phyloP scores from a whole-genome alignment of 2,797 vertebrate genomes.

The Pangasius krempfi region DNA sequence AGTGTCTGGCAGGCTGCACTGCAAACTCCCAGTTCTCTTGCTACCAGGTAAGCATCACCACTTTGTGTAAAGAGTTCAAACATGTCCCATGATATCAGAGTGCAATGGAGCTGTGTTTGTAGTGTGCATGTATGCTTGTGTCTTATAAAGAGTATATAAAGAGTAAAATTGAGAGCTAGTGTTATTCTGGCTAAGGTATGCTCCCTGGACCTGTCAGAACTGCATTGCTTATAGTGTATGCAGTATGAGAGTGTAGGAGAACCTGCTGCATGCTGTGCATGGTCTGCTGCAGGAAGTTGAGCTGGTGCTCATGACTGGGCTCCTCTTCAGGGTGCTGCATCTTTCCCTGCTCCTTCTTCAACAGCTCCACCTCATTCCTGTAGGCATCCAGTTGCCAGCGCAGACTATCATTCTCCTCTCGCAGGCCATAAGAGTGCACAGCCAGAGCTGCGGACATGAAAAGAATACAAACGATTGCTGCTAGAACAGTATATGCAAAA shows the following conservation, averaged over 20 bases:
- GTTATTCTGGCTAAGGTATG: constrained; percentile 74
- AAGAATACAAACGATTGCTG: background rate
- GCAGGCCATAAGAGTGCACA: constrained; percentile 80
- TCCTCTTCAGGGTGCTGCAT: constrained; percentile 79
- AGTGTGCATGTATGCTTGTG: background rate
- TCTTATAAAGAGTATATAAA: background rate
- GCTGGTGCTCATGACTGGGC: constrained; percentile 83
- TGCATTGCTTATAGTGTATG: background rate
- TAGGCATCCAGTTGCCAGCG: constrained; percentile 96
- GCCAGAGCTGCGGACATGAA: constrained; percentile 72
- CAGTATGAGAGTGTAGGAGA: no score
- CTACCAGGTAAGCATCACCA: background rate
- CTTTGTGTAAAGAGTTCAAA: constrained; percentile 15
- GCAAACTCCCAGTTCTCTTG: background rate
- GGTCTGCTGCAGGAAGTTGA: constrained; percentile 89
- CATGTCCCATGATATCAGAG: constrained; percentile 54
- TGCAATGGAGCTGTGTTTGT: constrained; percentile 30
- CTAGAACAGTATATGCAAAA: background rate
- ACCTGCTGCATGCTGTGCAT: constrained; percentile 94
- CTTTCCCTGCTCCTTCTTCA: constrained; percentile 87
- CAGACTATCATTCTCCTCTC: constrained; percentile 94
- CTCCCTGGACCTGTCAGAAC: constrained; percentile 66
- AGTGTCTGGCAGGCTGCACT: constrained; percentile 11
- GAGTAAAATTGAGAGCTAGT: constrained; percentile 73
- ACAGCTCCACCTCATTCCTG: constrained; percentile 91